Percentiles rank a stretch among this genome's conserved stretches.
Evolutionary conservation across 1,140 invertebrate genomes (phyloP).

Genomic region (Tetragnatha versicolor): DNA sequence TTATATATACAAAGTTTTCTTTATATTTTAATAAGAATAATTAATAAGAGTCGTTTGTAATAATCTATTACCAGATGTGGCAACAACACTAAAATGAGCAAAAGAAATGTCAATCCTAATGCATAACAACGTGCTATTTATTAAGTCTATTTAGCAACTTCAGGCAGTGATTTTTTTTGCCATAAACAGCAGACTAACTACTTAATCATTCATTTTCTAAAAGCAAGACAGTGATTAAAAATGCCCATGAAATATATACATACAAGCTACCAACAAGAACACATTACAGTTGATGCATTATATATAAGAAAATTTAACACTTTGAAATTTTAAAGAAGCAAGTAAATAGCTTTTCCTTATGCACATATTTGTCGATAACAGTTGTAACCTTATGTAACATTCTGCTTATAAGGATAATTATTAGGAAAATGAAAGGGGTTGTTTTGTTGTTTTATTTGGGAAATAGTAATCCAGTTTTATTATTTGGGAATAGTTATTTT

Average conservation of each 20-base stretch:
- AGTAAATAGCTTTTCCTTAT: neutral
- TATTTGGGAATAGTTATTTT: neutral
- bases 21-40: no score
- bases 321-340: neutral
- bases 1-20: no score
- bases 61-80: conserved; percentile 7
- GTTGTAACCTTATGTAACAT: no score
- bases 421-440: no score
- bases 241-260: conserved; percentile 44
- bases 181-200: conserved; percentile 50
- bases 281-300: conserved; percentile 38
- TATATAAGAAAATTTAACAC: neutral
- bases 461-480: neutral
- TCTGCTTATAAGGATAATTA: no score
- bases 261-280: conserved; percentile 41
- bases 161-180: conserved; percentile 54
- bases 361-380: no score
- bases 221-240: conserved; percentile 52
- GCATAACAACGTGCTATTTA: conserved; percentile 51
- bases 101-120: conserved; percentile 56
- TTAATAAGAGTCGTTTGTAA: no score
- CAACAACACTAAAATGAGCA: conserved; percentile 39
- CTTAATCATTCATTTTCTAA: conserved; percentile 45
- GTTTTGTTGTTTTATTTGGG: no score
- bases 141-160: conserved; percentile 46